phyloP scores from a whole-genome alignment of 1,140 invertebrate species.

The Chymomyza costata region DNA sequence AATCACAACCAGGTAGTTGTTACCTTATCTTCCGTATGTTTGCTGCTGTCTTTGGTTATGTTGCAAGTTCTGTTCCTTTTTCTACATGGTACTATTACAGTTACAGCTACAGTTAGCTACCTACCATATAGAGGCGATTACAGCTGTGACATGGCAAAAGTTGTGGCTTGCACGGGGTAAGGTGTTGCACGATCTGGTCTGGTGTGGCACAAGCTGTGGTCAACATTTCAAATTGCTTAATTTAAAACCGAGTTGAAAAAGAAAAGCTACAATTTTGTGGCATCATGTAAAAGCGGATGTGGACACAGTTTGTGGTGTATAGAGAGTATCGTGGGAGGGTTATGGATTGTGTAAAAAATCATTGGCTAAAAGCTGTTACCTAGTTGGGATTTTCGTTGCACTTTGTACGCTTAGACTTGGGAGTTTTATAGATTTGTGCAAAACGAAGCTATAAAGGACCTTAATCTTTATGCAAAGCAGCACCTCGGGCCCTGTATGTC shows the following conservation, averaged over 20 bases:
- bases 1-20: constrained; percentile 43
- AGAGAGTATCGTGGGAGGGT: constrained; percentile 1
- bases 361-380: constrained; percentile 61
- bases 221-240: constrained; percentile 71
- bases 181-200: constrained; percentile 33
- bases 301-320: background rate
- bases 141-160: constrained; percentile 64
- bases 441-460: too few relatives aligned
- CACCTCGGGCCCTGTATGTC: too few relatives aligned
- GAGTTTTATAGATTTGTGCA: too few relatives aligned
- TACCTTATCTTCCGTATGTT: constrained; percentile 30
- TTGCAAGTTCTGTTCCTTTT: too few relatives aligned
- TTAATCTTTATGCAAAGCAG: too few relatives aligned
- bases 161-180: constrained; percentile 59
- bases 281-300: background rate
- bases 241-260: constrained; percentile 62
- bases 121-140: constrained; percentile 64
- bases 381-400: constrained; percentile 31
- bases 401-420: too few relatives aligned
- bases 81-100: too few relatives aligned
- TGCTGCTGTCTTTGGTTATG: too few relatives aligned
- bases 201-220: constrained; percentile 23
- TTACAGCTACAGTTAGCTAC: constrained; percentile 46
- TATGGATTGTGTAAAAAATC: constrained; percentile 44
- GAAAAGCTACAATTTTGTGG: constrained; percentile 10